Evolutionary conservation across 2,888 invertebrate genomes (phyloP), one percentile per base, ranked within the genome.

Genomic region (Plusia festucae): DNA sequence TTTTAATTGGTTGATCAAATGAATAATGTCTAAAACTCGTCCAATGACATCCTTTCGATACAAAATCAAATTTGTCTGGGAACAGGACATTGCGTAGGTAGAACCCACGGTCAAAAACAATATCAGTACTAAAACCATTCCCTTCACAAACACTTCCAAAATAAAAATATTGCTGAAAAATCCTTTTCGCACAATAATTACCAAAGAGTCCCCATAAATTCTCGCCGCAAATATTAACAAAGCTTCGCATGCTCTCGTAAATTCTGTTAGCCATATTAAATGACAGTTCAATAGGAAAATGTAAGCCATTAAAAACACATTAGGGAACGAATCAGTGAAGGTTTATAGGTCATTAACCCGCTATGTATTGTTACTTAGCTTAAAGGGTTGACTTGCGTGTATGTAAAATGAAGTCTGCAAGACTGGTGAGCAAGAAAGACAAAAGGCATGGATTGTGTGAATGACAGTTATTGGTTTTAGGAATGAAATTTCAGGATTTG

Each of bases 241-340:
- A 73, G 76, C 70, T 60, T 62, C 57, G 68, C 64, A 55, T 68
- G 62, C 57, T 71, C 77, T 76, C 85, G 82, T 90, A 91, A 91
- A 92, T 91, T 88, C 84, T 81, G 84, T 86, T 84, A 84, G 85
- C 86, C 87, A 84, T 90, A 89, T 88, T 89, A 89, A 87, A 91
- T 87, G 91, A 90, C 90, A 89, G 87, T 89, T 91, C 92, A 92
- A 93, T 93, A 91, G 88, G 88, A 82, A 86, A 92, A 89, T 89
- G 89, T 89, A 82, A 72, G 90, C 91, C 93, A 93, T 93, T 93
- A 93, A 93, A 93, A 92, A 90, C 86, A 89, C 93, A 93, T 93
- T 93, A 93, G 87, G 87, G 84, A 71, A 79, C 73, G 80, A 90
- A 91, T 91, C 89, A 83, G 82, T 81, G 85, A 73, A 70, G 85